Conservation (phyloP, 2,113 vertebrate species). For the Morone saxatilis region DNA sequence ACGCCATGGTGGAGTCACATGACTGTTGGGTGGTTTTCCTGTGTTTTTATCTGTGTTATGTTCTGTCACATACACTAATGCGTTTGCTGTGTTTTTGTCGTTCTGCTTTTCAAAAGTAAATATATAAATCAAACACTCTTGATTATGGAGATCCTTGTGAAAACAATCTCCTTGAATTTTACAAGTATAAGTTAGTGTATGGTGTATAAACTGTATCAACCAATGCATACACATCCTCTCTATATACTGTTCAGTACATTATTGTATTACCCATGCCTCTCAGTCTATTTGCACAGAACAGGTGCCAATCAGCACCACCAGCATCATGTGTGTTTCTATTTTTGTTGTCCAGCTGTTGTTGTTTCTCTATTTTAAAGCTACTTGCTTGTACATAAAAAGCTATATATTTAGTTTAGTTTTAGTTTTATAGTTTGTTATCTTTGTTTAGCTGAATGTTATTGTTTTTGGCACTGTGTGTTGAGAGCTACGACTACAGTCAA, state of each 20-base stretch:
- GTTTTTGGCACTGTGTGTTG: background rate
- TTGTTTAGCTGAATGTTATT: background rate
- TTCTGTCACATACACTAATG: background rate
- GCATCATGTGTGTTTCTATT: background rate
- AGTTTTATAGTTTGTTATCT: background rate
- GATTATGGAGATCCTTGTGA: background rate
- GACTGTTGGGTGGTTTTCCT: background rate
- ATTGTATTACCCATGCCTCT: background rate
- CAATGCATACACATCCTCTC: background rate
- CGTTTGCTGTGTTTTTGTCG: background rate
- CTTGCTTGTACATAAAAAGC: background rate
- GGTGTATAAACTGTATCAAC: background rate
- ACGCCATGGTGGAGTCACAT: background rate
- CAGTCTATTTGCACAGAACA: background rate
- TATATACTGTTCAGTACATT: too few relatives aligned
- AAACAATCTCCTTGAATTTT: background rate
- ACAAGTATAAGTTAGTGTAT: background rate
- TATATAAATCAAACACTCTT: background rate
- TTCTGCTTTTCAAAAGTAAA: background rate
- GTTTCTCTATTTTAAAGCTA: background rate
- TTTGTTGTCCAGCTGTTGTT: background rate
- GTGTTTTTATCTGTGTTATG: background rate
- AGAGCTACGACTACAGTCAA: background rate
- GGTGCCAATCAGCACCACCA: background rate
- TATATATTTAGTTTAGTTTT: background rate